These are phyloP conservation scores for Microcebus murinus DNA, from an alignment of 2,113 vertebrate genomes.

Conservation along the genomic window DNA sequence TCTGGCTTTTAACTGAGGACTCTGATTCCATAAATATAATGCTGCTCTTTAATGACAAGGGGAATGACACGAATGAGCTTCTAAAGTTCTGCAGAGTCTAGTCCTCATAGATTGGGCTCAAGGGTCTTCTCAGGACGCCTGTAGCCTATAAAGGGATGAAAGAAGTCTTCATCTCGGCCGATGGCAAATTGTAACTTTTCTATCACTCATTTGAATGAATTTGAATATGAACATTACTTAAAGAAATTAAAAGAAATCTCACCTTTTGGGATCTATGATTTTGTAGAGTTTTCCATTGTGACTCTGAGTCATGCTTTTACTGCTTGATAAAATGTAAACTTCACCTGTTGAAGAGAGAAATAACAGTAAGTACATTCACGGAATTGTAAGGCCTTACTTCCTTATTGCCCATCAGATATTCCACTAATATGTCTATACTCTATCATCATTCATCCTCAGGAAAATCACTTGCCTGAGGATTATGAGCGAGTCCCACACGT, in stretches of 20 bases:
- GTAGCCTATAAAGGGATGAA: rapidly evolving
- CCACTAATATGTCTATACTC: not conserved
- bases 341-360: conserved; percentile 90
- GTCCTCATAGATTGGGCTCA: not conserved
- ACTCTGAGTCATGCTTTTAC: conserved; percentile 96
- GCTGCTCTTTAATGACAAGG: not conserved
- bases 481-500: too few relatives aligned
- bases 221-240: not conserved
- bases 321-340: conserved; percentile 96
- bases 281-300: conserved; percentile 98
- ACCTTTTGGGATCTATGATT: conserved; percentile 98
- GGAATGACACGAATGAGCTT: not conserved
- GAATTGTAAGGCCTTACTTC: not conserved
- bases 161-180: not conserved
- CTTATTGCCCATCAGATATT: not conserved
- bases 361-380: not conserved
- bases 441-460: not conserved
- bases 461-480: not conserved
- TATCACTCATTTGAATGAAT: not conserved
- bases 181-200: not conserved
- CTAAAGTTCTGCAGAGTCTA: too few relatives aligned
- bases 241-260: conserved; percentile 43
- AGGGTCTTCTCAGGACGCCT: not conserved
- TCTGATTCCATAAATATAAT: not conserved
- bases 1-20: not conserved